Conservation (phyloP, 2,113 vertebrate species). For the Camarhynchus parvulus region DNA sequence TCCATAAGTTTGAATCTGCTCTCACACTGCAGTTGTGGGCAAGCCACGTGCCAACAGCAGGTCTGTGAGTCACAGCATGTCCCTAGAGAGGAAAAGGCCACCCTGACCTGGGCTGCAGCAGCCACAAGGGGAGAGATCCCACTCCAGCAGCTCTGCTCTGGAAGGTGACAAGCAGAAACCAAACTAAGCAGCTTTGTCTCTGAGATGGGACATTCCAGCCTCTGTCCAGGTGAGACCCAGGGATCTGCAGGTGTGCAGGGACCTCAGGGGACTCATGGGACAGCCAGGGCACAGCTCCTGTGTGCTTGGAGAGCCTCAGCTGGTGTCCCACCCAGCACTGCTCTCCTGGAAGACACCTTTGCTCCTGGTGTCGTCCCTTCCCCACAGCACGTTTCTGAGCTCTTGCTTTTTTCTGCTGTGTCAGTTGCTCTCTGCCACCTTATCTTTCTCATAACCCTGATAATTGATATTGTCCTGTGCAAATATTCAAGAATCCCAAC, state of each 20-base stretch:
- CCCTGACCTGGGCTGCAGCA: background rate
- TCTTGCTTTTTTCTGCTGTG: background rate
- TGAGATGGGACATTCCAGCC: background rate
- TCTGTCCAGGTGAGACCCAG: background rate
- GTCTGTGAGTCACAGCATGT: fast-evolving
- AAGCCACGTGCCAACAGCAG: background rate
- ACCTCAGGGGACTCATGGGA: fast-evolving
- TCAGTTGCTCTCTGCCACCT: background rate
- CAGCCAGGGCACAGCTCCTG: fast-evolving
- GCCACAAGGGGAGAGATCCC: background rate
- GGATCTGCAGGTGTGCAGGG: background rate
- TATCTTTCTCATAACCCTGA: background rate
- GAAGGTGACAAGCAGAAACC: background rate
- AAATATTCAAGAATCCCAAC: background rate
- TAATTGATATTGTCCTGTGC: background rate
- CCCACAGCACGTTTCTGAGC: background rate
- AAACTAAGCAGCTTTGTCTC: background rate
- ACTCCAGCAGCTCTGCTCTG: background rate
- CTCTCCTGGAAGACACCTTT: background rate
- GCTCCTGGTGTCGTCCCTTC: background rate
- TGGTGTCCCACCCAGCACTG: background rate
- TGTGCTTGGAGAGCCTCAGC: background rate
- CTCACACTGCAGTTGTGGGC: background rate
- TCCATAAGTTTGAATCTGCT: background rate
- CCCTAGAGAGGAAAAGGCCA: background rate